Evolutionary conservation across 2,888 invertebrate species (phyloP).

Genomic region (Crocallis elinguaria): DNA sequence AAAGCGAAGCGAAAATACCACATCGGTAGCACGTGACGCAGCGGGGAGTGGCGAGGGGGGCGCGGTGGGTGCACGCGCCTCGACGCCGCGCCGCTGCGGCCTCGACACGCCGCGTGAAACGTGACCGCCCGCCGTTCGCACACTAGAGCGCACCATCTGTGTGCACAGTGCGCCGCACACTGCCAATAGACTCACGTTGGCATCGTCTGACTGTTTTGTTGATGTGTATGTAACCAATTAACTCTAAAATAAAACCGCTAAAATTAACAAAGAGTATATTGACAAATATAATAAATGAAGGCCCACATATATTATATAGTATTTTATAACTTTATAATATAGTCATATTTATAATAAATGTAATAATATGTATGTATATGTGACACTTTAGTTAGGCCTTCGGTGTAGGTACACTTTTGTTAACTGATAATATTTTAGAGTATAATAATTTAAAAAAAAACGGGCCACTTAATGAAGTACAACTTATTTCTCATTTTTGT

Average conservation of each 20-base stretch:
- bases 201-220: neutral
- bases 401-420: no score
- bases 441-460: no score
- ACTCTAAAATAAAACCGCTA: neutral
- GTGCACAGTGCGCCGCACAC: neutral
- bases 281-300: no score
- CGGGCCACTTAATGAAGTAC: no score
- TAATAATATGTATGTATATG: no score
- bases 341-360: no score
- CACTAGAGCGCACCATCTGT: conserved; percentile 30
- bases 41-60: conserved; percentile 33
- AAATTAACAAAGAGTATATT: no score
- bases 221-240: neutral
- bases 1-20: conserved; percentile 70
- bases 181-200: neutral
- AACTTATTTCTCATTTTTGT: no score
- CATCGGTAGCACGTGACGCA: conserved; percentile 55
- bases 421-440: no score
- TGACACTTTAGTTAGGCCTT: no score
- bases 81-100: conserved; percentile 48
- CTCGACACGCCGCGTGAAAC: conserved; percentile 76
- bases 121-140: conserved; percentile 64
- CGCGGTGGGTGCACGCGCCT: conserved; percentile 52
- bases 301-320: no score
- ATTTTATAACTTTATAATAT: no score